Evolutionary conservation across 1,140 invertebrate genomes (phyloP).

Genomic region (Hestina assimilis): DNA sequence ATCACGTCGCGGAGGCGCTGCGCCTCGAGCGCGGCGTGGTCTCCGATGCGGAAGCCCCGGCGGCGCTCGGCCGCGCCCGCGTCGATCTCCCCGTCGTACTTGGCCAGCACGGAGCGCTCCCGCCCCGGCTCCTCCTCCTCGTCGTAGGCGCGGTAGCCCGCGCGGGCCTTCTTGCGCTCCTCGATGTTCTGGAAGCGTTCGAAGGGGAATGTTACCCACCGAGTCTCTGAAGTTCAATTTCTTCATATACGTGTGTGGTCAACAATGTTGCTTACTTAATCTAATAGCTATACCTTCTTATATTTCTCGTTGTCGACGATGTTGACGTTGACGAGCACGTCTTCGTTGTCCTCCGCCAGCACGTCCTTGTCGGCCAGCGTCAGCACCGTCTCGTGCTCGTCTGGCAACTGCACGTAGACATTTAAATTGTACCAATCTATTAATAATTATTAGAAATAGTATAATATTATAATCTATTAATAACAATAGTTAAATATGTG

Average conservation of each 20-base stretch:
- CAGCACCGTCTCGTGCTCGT: slow-evolving; percentile 92
- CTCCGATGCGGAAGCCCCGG: slow-evolving; percentile 89
- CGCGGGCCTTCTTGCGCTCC: slow-evolving; percentile 88
- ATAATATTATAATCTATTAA: too few relatives aligned
- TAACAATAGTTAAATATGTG: too few relatives aligned
- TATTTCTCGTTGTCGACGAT: slow-evolving; percentile 95
- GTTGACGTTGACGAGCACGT: slow-evolving; percentile 97
- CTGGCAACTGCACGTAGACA: slow-evolving; percentile 80
- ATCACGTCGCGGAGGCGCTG: slow-evolving; percentile 54
- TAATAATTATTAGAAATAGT: too few relatives aligned
- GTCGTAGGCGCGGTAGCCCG: slow-evolving; percentile 95
- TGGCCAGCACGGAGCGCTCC: slow-evolving; percentile 84
- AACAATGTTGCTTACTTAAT: background rate
- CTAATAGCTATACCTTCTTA: slow-evolving; percentile 82
- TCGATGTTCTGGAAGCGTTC: slow-evolving; percentile 89
- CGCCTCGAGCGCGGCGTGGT: slow-evolving; percentile 65
- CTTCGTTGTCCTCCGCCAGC: slow-evolving; percentile 90
- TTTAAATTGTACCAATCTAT: background rate
- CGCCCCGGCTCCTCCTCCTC: slow-evolving; percentile 81
- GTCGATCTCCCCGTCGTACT: slow-evolving; percentile 98
- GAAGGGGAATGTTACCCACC: background rate
- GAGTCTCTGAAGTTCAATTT: too few relatives aligned
- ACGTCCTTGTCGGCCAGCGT: slow-evolving; percentile 96
- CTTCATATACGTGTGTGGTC: too few relatives aligned
- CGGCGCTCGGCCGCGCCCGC: slow-evolving; percentile 83